phyloP scores from a whole-genome alignment of 2,113 vertebrate genomes.

The Macheiramphus alcinus region DNA sequence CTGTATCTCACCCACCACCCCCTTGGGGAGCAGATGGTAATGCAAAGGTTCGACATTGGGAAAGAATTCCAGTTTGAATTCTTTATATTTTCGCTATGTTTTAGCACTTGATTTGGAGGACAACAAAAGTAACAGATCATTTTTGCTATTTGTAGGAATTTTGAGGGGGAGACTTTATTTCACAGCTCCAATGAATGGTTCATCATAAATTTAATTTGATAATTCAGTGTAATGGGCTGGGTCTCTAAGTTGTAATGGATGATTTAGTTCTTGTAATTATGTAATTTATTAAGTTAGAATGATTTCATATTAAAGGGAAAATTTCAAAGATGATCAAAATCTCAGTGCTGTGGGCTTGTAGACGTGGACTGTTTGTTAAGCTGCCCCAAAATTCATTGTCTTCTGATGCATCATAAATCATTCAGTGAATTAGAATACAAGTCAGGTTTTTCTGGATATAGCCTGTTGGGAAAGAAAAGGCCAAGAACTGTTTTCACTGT shows the following conservation, averaged over 20 bases:
- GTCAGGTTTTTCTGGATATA: background rate
- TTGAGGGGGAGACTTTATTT: background rate
- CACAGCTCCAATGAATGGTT: background rate
- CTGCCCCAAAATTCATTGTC: background rate
- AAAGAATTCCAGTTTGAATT: background rate
- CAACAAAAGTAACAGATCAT: background rate
- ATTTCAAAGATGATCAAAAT: background rate
- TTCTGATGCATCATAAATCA: background rate
- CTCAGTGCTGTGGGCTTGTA: background rate
- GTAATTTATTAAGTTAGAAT: background rate
- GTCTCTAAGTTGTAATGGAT: background rate
- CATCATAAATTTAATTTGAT: background rate
- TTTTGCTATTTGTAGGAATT: background rate
- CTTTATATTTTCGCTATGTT: background rate
- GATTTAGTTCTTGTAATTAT: background rate
- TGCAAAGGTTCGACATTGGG: background rate
- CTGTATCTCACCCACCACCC: background rate
- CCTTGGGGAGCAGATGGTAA: background rate
- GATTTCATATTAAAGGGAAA: background rate
- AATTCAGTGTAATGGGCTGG: background rate
- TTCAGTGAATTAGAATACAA: background rate
- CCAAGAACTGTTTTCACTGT: background rate
- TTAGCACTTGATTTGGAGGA: background rate
- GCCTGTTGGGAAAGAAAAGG: background rate
- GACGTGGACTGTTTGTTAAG: background rate